Percentiles rank a stretch among this genome's conserved stretches.
Conservation (phyloP, 2,797 vertebrate species). For the Sebastes hubbsi region DNA sequence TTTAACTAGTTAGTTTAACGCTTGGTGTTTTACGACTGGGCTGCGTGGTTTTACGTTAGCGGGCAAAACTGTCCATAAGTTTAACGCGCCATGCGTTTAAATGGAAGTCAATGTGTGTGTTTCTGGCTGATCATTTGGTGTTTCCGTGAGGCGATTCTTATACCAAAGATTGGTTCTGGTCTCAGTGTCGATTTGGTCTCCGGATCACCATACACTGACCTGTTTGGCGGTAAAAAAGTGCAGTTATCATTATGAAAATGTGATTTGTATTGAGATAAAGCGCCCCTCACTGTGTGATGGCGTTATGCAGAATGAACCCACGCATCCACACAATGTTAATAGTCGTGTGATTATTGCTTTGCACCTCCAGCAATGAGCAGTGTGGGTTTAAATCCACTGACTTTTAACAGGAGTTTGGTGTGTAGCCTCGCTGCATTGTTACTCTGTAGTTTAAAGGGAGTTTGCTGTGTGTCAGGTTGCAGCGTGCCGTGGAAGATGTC, state of each 20-base stretch:
- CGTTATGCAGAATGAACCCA: not conserved
- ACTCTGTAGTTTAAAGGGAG: not conserved
- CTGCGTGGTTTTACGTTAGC: not conserved
- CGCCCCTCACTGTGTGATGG: not conserved
- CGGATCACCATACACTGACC: rapidly evolving
- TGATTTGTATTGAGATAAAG: not conserved
- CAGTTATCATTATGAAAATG: not conserved
- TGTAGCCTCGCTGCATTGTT: not conserved
- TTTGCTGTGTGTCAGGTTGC: slow-evolving; percentile 74
- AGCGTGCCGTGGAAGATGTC: slow-evolving; percentile 83
- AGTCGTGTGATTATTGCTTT: not conserved
- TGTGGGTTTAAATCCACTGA: not conserved
- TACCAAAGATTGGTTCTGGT: not conserved
- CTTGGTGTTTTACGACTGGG: rapidly evolving
- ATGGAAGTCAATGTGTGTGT: not conserved
- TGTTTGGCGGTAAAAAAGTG: not conserved
- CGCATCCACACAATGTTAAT: not conserved
- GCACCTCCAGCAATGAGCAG: not conserved
- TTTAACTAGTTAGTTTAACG: rapidly evolving
- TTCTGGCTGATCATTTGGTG: not conserved
- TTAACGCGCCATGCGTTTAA: not conserved
- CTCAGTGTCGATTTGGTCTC: not conserved
- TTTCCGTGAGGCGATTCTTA: not conserved
- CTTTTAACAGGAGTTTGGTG: not conserved
- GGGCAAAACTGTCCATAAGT: not conserved